Percentiles rank a stretch among this genome's conserved stretches.
Conservation (phyloP, 2,113 vertebrate genomes). For the Egretta garzetta region DNA sequence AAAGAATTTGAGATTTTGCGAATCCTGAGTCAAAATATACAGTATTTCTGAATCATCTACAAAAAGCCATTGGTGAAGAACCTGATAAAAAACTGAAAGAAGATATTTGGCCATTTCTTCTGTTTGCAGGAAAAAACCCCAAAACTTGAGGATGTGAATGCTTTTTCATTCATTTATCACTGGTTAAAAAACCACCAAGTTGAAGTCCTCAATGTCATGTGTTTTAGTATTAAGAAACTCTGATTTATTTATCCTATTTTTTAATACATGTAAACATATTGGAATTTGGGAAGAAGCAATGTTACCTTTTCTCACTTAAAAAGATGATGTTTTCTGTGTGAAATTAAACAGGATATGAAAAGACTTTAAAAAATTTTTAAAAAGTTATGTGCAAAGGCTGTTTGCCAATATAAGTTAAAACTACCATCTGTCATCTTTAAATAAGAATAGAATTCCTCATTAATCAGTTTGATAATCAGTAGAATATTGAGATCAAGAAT, state of each 20-base stretch:
- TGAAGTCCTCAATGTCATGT: neutral
- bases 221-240: neutral
- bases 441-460: neutral
- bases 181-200: neutral
- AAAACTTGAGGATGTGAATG: neutral
- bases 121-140: neutral
- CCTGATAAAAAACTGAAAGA: neutral
- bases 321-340: neutral
- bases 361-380: neutral
- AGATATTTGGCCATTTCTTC: neutral
- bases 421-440: slow-evolving; percentile 2
- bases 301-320: neutral
- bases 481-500: slow-evolving; percentile 37
- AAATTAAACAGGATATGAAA: neutral
- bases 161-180: neutral
- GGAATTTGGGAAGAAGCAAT: neutral
- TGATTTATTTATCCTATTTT: neutral
- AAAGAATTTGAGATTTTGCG: slow-evolving; percentile 11
- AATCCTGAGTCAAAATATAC: neutral
- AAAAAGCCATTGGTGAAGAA: neutral
- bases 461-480: slow-evolving; percentile 33
- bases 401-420: slow-evolving; percentile 3
- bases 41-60: neutral
- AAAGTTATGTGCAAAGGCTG: neutral
- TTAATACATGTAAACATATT: neutral